Conservation (phyloP, 2,113 vertebrate species). For the Labeo rohita region DNA sequence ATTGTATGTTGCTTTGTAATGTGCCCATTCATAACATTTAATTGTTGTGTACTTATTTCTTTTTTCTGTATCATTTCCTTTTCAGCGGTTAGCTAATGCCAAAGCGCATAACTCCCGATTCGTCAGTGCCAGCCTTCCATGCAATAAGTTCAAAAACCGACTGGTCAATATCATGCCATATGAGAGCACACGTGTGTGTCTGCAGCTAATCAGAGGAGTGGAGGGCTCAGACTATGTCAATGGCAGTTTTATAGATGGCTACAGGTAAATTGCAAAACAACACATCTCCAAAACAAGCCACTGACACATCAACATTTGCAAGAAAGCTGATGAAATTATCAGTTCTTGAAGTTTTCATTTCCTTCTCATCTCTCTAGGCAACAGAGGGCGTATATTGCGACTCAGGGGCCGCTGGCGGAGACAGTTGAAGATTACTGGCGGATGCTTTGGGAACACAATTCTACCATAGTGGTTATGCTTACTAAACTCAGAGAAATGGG, state of each 20-base stretch:
- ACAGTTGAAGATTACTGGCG: slow-evolving; percentile 99
- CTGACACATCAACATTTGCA: not conserved
- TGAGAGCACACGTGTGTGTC: slow-evolving; percentile 93
- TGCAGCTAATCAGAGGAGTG: slow-evolving; percentile 97
- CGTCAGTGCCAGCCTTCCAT: slow-evolving; percentile 98
- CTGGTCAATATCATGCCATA: slow-evolving; percentile 99
- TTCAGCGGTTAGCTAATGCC: slow-evolving; percentile 93
- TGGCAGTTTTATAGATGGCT: slow-evolving; percentile 98
- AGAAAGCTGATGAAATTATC: not conserved
- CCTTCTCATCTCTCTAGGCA: slow-evolving; percentile 76
- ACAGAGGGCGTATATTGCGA: slow-evolving; percentile 97
- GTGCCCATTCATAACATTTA: not conserved
- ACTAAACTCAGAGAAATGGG: slow-evolving; percentile 99
- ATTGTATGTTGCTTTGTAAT: not conserved
- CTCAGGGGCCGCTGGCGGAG: slow-evolving; percentile 95
- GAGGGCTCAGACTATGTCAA: slow-evolving; percentile 99
- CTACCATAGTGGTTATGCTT: slow-evolving; percentile 98
- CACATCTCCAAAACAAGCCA: not conserved
- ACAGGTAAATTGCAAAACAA: slow-evolving; percentile 81
- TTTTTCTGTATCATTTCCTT: slow-evolving; percentile 48
- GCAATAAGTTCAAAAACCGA: slow-evolving; percentile 99
- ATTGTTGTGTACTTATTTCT: not conserved
- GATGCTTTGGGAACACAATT: slow-evolving; percentile 99
- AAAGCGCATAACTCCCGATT: slow-evolving; percentile 98
- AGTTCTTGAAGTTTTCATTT: not conserved